phyloP scores from a whole-genome alignment of 2,797 vertebrate genomes.

The Helostoma temminkii region DNA sequence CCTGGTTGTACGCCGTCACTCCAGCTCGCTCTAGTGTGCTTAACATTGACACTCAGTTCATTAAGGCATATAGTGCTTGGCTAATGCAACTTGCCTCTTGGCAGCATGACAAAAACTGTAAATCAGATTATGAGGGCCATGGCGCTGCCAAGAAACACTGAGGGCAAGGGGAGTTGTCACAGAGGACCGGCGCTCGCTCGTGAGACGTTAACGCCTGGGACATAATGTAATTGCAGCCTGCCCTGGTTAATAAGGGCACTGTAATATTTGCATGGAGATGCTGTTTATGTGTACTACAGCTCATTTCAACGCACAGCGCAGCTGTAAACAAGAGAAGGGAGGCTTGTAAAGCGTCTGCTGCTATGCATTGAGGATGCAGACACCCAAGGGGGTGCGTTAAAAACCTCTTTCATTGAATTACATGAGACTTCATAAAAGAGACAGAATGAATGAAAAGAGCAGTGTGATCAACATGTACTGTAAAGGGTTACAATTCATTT shows the following conservation, averaged over 20 bases:
- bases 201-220: constrained; percentile 58
- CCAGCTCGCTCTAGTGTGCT: constrained; percentile 67
- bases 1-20: constrained; percentile 58
- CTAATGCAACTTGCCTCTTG: constrained; percentile 75
- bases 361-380: constrained; percentile 25
- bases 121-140: constrained; percentile 81
- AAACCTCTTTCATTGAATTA: constrained; percentile 68
- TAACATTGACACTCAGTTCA: constrained; percentile 78
- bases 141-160: constrained; percentile 73
- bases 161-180: constrained; percentile 68
- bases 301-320: constrained; percentile 52
- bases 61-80: constrained; percentile 72
- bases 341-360: constrained; percentile 58
- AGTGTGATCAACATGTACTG: constrained; percentile 56
- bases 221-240: constrained; percentile 74
- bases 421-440: constrained; percentile 65
- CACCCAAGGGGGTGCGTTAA: constrained; percentile 53
- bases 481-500: constrained; percentile 65
- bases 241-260: constrained; percentile 71
- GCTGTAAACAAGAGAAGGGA: constrained; percentile 70
- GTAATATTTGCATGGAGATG: constrained; percentile 72
- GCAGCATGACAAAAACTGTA: constrained; percentile 79
- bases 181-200: constrained; percentile 46
- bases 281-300: constrained; percentile 66
- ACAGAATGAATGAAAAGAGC: constrained; percentile 47